These are phyloP conservation scores for Epizoanthus fatuus DNA, from an alignment of 92 coral and sea anemone genomes.

Conservation along the genomic window DNA sequence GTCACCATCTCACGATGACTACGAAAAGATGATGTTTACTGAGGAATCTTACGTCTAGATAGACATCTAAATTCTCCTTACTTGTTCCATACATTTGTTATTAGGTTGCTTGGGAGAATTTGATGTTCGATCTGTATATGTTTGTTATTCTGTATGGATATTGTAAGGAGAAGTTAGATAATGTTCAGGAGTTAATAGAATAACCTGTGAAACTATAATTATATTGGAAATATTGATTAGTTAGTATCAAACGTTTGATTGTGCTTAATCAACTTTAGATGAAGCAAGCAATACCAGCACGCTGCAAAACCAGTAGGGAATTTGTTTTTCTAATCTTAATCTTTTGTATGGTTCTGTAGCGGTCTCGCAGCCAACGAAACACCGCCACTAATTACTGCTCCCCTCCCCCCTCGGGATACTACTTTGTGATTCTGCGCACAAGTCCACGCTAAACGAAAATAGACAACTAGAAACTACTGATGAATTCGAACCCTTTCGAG, in stretches of 20 bases:
- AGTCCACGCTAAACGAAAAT: too few species aligned
- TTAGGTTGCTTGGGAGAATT: neutral
- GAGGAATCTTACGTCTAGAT: conserved; percentile 97
- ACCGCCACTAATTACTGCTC: too few species aligned
- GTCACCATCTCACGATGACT: conserved; percentile 92
- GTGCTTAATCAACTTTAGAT: conserved; percentile 1
- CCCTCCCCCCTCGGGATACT: too few species aligned
- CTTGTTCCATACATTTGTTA: neutral
- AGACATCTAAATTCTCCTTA: conserved; percentile 35
- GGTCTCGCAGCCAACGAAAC: neutral
- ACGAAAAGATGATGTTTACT: conserved; percentile 94
- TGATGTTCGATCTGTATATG: neutral
- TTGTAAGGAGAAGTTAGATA: conserved; percentile 31
- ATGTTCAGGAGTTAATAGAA: neutral
- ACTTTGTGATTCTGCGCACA: too few species aligned
- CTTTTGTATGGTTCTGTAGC: too few species aligned
- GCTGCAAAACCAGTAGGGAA: conserved; percentile 14
- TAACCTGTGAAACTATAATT: neutral
- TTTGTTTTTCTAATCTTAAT: neutral
- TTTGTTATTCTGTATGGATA: neutral
- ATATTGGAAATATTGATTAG: neutral
- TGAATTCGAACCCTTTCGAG: too few species aligned
- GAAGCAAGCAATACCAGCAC: neutral
- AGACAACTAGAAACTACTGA: too few species aligned
- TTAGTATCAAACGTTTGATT: neutral